Base-by-base conservation (phyloP, 2,113 vertebrate genomes). In the Anoura caudifer region DNA sequence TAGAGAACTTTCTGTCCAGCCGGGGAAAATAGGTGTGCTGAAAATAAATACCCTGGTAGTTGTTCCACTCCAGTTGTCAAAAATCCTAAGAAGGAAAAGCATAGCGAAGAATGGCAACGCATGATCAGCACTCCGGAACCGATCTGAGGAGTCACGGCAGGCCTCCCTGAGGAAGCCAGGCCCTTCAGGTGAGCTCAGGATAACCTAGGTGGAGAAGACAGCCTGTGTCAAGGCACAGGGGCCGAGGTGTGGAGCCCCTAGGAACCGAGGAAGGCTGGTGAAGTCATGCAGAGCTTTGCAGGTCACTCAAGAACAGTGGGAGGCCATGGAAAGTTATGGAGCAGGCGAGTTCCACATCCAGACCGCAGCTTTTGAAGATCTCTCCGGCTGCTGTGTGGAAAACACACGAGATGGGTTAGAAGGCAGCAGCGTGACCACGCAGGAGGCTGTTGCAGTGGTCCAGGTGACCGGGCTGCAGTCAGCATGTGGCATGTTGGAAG, bases 381-480 rank as follows among this genome's bases (percentile, higher is more conserved):
- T 59, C 67, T 72, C 38, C 26, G 22, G 54, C 52, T 82, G 28
- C 73, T n/a, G 14, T 41, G 31, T 3, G 22, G 73, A 72, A 72
- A 87, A 63, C 5, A 16, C 38, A 65, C 0, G 10, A 28, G 36
- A 67, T 7, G 43, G 50, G 16, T 19, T 11, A 24, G 7, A 79
- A 72, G 43, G 19, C 22, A 75, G 83, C 31, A 38, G 36, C 67
- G 33, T 3, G 13, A 15, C 24, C 14, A 45, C 0, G 22, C 9
- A 22, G 24, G 24, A 77, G 17, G 67, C 15, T 19, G 1, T 12
- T 5, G 26, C 0, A 4, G 1, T 24, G 17, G 2, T 56, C 14
- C 17, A 41, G 31, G 28, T 50, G 70, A 80, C 3, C 76, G 24
- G 47, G n/a, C 11, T 31, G 33, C 24, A 38, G 36, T n/a, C 3